Evolutionary conservation across 1,140 invertebrate genomes (phyloP).

Genomic region (Drosophila tristis): DNA sequence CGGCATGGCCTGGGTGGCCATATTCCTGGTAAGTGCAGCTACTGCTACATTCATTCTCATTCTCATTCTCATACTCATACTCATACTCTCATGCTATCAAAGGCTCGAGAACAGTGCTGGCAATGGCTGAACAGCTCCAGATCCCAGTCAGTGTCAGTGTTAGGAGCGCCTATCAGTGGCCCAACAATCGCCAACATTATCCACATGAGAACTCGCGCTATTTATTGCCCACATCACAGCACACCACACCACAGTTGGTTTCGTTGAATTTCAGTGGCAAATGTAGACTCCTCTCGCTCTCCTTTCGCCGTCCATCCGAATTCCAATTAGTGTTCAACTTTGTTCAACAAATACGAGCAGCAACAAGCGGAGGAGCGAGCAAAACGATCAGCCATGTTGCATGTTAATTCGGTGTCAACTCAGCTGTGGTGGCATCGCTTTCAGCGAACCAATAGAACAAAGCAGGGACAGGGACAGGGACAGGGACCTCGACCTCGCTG

Average conservation of each 20-base stretch:
- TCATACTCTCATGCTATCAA: slow-evolving; percentile 86
- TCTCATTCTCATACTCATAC: background rate
- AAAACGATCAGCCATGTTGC: slow-evolving; percentile 29
- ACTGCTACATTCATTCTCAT: too few species aligned
- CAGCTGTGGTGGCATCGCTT: slow-evolving; percentile 8
- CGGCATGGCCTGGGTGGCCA: slow-evolving; percentile 99
- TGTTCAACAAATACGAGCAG: slow-evolving; percentile 33
- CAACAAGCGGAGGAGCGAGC: slow-evolving; percentile 21
- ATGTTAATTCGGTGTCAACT: slow-evolving; percentile 54
- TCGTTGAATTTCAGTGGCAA: background rate
- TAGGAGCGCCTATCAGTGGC: too few species aligned
- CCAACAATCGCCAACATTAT: too few species aligned
- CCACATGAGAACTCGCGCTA: too few species aligned
- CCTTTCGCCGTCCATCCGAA: slow-evolving; percentile 76
- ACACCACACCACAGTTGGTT: too few species aligned
- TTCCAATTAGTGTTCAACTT: slow-evolving; percentile 93
- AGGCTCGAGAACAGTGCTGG: slow-evolving; percentile 19
- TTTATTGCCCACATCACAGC: too few species aligned
- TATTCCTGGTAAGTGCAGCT: slow-evolving; percentile 95
- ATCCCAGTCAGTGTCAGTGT: too few species aligned
- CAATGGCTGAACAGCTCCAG: too few species aligned
- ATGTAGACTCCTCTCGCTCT: background rate
- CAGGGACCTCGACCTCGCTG: background rate
- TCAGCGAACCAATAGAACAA: slow-evolving; percentile 34
- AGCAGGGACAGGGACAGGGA: background rate